These are phyloP conservation scores for Ataeniobius toweri DNA, from an alignment of 2,797 vertebrate species.

Conservation along the genomic window DNA sequence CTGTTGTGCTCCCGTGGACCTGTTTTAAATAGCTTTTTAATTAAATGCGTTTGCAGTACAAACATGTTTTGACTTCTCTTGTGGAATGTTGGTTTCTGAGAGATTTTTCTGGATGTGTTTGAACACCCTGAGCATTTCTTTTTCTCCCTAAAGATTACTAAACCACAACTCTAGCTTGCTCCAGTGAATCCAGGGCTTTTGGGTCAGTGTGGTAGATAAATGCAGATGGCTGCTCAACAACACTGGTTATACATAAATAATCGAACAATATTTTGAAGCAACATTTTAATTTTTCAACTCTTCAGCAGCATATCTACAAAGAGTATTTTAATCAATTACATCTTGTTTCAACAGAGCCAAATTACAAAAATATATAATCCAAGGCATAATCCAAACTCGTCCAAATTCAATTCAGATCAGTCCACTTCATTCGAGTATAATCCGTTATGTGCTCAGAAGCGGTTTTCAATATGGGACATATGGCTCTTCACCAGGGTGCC, in stretches of 20 bases:
- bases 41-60: conserved; percentile 34
- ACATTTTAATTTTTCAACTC: no score
- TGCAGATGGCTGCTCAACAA: conserved; percentile 7
- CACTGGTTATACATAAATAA: conserved; percentile 20
- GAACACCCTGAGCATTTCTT: conserved; percentile 1
- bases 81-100: conserved; percentile 49
- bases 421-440: not conserved
- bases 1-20: conserved; percentile 40
- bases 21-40: conserved; percentile 48
- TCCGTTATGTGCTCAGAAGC: not conserved
- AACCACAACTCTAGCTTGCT: not conserved
- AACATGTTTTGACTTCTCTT: conserved; percentile 59
- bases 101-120: conserved; percentile 6
- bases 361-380: no score
- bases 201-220: conserved; percentile 12
- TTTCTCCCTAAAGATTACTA: not conserved
- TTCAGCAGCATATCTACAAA: conserved; percentile 4
- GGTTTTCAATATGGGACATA: not conserved
- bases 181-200: conserved; percentile 13
- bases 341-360: not conserved
- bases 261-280: conserved; percentile 19
- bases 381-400: not conserved
- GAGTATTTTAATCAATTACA: no score
- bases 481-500: not conserved
- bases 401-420: not conserved